Evolutionary conservation across 2,797 vertebrate species (phyloP).

Genomic region (Lepus oiostolus): DNA sequence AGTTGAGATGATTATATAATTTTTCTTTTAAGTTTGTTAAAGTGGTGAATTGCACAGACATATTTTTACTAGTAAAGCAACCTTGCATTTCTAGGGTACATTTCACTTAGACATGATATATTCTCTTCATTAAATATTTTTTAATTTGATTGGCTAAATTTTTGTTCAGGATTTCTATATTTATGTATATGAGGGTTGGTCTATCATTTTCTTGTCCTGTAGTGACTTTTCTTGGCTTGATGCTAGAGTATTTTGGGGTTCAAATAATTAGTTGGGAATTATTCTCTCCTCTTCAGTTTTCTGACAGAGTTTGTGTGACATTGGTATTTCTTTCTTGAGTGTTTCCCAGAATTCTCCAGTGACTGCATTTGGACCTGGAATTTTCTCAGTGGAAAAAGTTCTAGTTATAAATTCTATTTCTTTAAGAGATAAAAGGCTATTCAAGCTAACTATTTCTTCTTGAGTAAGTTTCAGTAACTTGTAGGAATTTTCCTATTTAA

Average conservation of each 20-base stretch:
- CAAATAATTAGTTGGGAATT: background rate
- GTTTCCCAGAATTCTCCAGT: background rate
- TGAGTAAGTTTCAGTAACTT: background rate
- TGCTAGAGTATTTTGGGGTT: background rate
- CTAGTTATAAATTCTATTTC: background rate
- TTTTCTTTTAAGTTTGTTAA: background rate
- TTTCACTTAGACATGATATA: background rate
- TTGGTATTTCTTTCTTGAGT: background rate
- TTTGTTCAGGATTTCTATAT: background rate
- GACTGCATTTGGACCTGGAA: background rate
- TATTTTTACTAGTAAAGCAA: background rate
- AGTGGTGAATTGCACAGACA: background rate
- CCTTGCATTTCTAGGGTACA: background rate
- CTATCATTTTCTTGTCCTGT: background rate
- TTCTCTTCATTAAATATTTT: background rate
- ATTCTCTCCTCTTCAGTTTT: background rate
- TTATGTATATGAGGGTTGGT: background rate
- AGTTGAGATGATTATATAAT: background rate
- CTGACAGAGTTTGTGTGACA: background rate
- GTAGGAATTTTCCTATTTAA: background rate
- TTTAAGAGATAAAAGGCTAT: background rate
- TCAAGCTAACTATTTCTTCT: background rate
- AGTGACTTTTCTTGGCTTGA: background rate
- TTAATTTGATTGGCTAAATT: background rate
- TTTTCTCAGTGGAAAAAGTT: background rate